phyloP scores from a whole-genome alignment of 2,888 invertebrate genomes.

The Clitarchus hookeri region DNA sequence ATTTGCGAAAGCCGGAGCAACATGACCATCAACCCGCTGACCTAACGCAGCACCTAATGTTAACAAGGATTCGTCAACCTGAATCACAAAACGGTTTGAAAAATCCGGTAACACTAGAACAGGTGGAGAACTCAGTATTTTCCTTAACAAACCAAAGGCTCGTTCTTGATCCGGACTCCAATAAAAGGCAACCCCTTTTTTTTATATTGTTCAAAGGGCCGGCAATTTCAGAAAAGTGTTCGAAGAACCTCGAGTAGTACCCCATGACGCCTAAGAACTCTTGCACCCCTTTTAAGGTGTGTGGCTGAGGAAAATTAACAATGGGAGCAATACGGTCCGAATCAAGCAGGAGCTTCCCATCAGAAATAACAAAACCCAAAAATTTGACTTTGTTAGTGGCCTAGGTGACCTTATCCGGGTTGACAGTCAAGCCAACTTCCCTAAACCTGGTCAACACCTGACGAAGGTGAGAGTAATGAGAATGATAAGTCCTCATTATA shows the following conservation, averaged over 20 bases:
- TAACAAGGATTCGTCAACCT: background rate
- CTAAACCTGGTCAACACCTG: background rate
- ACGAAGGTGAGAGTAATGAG: background rate
- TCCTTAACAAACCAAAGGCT: background rate
- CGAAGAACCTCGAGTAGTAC: background rate
- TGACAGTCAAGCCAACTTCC: background rate
- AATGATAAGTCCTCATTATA: background rate
- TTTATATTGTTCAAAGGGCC: background rate
- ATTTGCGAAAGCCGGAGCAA: background rate
- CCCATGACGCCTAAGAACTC: background rate
- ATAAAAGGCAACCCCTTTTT: background rate
- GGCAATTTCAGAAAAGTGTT: background rate
- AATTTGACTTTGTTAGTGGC: background rate
- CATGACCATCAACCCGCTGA: background rate
- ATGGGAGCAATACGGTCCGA: background rate
- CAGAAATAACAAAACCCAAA: background rate
- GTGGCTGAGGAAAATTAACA: background rate
- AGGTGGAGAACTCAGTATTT: background rate
- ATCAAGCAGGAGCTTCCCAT: background rate
- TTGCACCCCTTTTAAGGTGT: background rate
- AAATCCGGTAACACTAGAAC: background rate
- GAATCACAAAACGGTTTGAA: background rate
- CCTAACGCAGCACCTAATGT: background rate
- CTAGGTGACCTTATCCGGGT: background rate
- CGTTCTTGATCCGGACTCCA: background rate